These are phyloP conservation scores for Empidonax traillii DNA, from an alignment of 2,113 vertebrate genomes.

Conservation along the genomic window DNA sequence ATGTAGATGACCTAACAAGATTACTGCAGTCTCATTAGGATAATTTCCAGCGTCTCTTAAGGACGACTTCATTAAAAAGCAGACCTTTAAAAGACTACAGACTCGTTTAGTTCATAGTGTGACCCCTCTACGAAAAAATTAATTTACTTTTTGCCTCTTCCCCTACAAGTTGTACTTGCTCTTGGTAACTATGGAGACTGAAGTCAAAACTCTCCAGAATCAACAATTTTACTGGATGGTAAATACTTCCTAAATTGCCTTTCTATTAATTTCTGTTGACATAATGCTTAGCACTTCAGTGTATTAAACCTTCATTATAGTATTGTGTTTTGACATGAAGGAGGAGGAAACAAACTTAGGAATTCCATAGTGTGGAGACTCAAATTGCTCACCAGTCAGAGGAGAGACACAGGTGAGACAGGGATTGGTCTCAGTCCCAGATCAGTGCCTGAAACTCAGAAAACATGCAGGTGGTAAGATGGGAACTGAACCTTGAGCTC, in stretches of 20 bases:
- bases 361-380: neutral
- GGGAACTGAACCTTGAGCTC: neutral
- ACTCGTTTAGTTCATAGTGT: neutral
- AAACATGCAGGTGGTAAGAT: neutral
- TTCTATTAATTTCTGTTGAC: neutral
- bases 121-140: neutral
- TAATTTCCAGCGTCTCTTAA: constrained; percentile 4
- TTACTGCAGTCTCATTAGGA: constrained; percentile 16
- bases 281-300: neutral
- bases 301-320: neutral
- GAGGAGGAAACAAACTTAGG: neutral
- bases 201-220: neutral
- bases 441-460: neutral
- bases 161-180: neutral
- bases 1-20: constrained; percentile 42
- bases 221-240: neutral
- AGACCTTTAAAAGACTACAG: neutral
- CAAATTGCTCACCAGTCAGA: neutral
- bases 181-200: constrained; percentile 2
- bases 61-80: neutral
- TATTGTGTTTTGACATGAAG: neutral
- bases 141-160: constrained; percentile 10
- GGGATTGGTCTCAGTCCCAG: neutral
- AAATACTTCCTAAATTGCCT: neutral
- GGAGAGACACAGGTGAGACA: neutral